Percentiles rank a stretch among this genome's conserved stretches.
Evolutionary conservation across 2,888 invertebrate genomes (phyloP).

Genomic region (Crepidodera aurea): DNA sequence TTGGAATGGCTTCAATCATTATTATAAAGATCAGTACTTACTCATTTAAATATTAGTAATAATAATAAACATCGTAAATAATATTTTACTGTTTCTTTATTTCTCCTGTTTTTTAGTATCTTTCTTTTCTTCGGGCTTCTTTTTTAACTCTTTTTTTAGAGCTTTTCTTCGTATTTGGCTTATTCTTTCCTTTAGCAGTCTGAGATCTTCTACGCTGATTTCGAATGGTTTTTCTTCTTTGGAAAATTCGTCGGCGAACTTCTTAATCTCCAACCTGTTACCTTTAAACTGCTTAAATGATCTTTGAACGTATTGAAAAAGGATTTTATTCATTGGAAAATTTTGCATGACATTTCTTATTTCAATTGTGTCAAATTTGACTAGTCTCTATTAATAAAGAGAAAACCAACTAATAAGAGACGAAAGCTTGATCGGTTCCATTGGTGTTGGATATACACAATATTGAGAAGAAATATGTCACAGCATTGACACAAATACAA

Average conservation of each 20-base stretch:
- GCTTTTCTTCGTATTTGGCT: slow-evolving; percentile 9
- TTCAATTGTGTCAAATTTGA: not conserved
- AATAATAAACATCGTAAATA: too few species aligned
- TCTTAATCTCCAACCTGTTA: not conserved
- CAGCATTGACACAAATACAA: too few species aligned
- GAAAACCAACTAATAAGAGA: too few species aligned
- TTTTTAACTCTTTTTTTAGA: not conserved
- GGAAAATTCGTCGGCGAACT: not conserved
- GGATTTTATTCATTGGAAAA: slow-evolving; percentile 5
- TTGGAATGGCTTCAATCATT: too few species aligned
- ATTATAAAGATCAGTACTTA: too few species aligned
- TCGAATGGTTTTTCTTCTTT: not conserved
- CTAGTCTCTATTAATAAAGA: too few species aligned
- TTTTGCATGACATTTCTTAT: slow-evolving; percentile 5
- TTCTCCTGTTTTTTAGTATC: not conserved
- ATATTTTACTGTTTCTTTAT: too few species aligned
- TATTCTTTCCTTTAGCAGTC: slow-evolving; percentile 5
- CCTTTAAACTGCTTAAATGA: not conserved
- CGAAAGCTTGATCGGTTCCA: too few species aligned
- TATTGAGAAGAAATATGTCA: too few species aligned
- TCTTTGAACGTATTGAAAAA: not conserved
- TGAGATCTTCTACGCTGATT: slow-evolving; percentile 14
- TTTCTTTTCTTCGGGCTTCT: not conserved
- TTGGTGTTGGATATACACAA: too few species aligned
- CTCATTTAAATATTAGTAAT: too few species aligned